Base-by-base conservation (phyloP, 2,888 invertebrate species). In the Smittia sp. region DNA sequence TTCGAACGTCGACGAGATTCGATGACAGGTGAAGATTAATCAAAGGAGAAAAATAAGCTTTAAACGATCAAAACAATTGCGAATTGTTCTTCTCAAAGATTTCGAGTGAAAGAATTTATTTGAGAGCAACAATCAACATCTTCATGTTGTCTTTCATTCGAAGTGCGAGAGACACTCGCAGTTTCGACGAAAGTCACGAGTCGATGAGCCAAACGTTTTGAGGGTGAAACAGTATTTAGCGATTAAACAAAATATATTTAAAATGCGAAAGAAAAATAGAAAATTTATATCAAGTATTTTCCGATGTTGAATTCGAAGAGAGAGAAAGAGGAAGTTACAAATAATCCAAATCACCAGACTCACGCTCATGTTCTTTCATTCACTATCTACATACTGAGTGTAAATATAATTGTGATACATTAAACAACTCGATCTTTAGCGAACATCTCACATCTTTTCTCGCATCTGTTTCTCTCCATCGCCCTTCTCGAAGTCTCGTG, bases 321-420 rank as follows among this genome's bases (percentile, higher is more conserved):
- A 46, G 15, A 27, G 22, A n/a, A 24, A 27, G 13, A 27, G 63
- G 27, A 63, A 63, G 27, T 27, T 25, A 27, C 15, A 7, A 63
- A 3, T 24, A 24, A 62, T 22, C 3, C 46, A 46, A 2, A 46
- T 9, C 39, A 46, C n/a, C 15, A 46, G 11, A 46, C 46, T 46
- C n/a, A 46, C 4, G n/a, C 32, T 32, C 32, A 32, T 9, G 32
- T 9, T 46, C 46, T 46, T 13, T 39, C 39, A 46, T 46, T 46
- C 15, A 46, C 32, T 32, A 11, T 46, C 46, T 46, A 41, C 20
- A 41, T 13, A 18, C 22, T 67, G 22, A 69, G 69, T 69, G 69
- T 69, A 69, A 69, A 69, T 69, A 69, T 69, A 69, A 69, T 69
- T 69, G 69, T 69, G 69, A 69, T 69, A 69, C 69, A 69, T 69